These are phyloP conservation scores for Phyllostomus hastatus DNA, from an alignment of 2,113 vertebrate genomes.

Conservation along the genomic window DNA sequence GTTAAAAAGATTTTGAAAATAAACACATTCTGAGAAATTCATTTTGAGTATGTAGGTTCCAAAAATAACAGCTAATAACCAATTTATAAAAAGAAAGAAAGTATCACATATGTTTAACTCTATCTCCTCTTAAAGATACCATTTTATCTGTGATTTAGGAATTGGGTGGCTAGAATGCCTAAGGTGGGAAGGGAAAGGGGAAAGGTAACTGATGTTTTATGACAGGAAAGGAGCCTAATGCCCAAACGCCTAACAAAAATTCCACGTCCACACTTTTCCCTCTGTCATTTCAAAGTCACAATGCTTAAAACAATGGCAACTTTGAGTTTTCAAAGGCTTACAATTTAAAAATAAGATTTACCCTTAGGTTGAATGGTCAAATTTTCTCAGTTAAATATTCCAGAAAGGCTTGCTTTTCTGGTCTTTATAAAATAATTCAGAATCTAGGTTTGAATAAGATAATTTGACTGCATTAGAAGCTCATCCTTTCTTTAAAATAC, in stretches of 20 bases:
- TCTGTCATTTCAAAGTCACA: background rate
- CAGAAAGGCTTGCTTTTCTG: background rate
- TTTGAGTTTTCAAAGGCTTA: constrained; percentile 16
- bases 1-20: constrained; percentile 26
- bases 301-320: constrained; percentile 1
- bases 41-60: background rate
- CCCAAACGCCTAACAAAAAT: background rate
- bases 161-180: background rate
- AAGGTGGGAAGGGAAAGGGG: background rate
- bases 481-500: background rate
- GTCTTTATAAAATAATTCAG: background rate
- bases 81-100: constrained; percentile 11
- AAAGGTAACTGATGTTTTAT: background rate
- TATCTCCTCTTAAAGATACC: background rate
- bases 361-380: background rate
- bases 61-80: background rate
- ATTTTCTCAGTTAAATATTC: background rate
- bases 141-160: background rate
- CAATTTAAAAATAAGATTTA: background rate
- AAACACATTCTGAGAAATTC: background rate
- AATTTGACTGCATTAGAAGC: background rate
- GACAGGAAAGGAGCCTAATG: background rate
- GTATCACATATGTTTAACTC: background rate
- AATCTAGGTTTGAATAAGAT: background rate
- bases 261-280: background rate